phyloP scores from a whole-genome alignment of 2,888 invertebrate species.

The Cryptops parisi region DNA sequence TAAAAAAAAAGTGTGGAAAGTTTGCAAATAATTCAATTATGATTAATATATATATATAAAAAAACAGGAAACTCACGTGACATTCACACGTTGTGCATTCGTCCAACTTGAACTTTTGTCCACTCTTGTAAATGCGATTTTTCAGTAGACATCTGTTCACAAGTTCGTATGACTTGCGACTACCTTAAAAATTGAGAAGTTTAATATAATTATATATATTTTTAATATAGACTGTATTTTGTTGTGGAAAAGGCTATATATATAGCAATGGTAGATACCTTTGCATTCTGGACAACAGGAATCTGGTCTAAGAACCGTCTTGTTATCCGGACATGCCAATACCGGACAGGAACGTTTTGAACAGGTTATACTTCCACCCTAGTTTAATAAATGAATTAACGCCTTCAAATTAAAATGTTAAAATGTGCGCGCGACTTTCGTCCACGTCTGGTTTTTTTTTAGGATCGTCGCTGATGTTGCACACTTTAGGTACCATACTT shows the following conservation, averaged over 20 bases:
- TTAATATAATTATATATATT: too few relatives aligned
- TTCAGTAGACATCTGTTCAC: not conserved
- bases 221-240: too few relatives aligned
- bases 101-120: not conserved
- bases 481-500: too few relatives aligned
- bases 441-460: too few relatives aligned
- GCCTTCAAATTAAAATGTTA: too few relatives aligned
- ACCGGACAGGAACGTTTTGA: not conserved
- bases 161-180: not conserved
- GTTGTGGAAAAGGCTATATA: not conserved
- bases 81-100: not conserved
- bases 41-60: not conserved
- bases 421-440: too few relatives aligned
- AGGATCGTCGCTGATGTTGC: too few relatives aligned
- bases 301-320: not conserved
- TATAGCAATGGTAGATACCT: not conserved
- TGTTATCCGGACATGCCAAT: not conserved
- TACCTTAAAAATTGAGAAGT: not conserved
- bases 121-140: not conserved
- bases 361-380: not conserved
- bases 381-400: not conserved
- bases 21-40: too few relatives aligned
- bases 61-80: not conserved
- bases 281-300: not conserved
- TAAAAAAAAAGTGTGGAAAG: too few relatives aligned